Base-by-base conservation (phyloP, 2,888 invertebrate species). In the Dicycla oo region DNA sequence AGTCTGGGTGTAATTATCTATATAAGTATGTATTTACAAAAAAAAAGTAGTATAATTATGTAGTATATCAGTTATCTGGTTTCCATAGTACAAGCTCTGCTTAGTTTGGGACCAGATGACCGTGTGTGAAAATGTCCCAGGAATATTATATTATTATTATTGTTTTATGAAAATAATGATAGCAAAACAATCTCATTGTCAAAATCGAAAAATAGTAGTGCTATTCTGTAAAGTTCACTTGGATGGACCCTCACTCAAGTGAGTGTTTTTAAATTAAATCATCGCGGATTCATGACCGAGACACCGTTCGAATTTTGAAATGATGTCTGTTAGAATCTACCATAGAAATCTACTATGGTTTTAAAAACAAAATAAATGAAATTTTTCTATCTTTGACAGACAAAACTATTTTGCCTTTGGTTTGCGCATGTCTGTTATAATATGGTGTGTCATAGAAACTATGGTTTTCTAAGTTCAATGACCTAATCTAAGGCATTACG, bases 361-460 rank as follows among this genome's bases (percentile, higher is more conserved):
- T 30, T 30, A 4, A 38, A 7, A 34, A 34, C 3, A 34, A 4
- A 34, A 38, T 38, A 38, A 38, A 38, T 0, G 1, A 38, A 38
- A 38, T 38, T 38, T 7, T 38, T 38, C 38, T 38, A 38, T 8
- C 38, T 38, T 38, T 8, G 38, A 38, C 38, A 8, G 38, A 38
- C 38, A 38, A 38, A 38, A 38, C 38, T 40, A 6, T 34, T 56
- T 43, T 34, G 20, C 15, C 34, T 53, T 13, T 23, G 18, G n/a
- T 34, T 18, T 64, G 8, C 8, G 34, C 57, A 8, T 8, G 8
- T 7, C 38, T 34, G 70, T 69, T 34, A 57, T 69, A 30, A 4
- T 38, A 11, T 11, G n/a, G 23, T 74, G 49, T 58, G 45, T 74
- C 76, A 73, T 68, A 58, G 69, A 34, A 51, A 68, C 68, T 51